phyloP scores from a whole-genome alignment of 2,888 invertebrate species.

The Andrena minutula region DNA sequence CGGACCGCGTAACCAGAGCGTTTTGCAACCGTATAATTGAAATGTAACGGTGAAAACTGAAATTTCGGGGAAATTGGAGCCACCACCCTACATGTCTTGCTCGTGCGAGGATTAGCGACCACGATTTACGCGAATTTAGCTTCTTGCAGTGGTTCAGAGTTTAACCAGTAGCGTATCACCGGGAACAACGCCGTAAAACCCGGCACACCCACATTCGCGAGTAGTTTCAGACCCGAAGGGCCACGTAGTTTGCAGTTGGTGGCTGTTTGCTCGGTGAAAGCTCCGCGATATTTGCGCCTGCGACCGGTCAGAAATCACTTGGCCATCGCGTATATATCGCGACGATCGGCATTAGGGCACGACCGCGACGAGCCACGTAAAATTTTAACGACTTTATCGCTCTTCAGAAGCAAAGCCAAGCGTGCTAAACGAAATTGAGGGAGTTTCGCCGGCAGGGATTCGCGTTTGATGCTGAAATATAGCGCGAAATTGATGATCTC shows the following conservation, averaged over 20 bases:
- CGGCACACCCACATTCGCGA: background rate
- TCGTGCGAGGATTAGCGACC: background rate
- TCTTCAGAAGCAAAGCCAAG: background rate
- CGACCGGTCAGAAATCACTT: background rate
- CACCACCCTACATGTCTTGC: too few species aligned
- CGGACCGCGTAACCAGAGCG: too few species aligned
- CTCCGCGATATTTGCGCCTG: background rate
- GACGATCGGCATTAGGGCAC: background rate
- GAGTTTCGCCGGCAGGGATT: background rate
- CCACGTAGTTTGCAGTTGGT: constrained; percentile 1
- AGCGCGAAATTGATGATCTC: background rate
- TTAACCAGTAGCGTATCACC: constrained; percentile 5
- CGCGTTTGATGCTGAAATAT: background rate
- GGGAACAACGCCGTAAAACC: constrained; percentile 11
- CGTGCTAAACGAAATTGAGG: background rate
- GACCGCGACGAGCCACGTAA: background rate
- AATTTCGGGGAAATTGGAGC: too few species aligned
- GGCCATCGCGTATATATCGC: background rate
- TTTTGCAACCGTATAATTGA: too few species aligned
- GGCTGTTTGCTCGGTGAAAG: background rate
- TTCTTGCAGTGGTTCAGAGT: constrained; percentile 1
- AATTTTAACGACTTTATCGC: background rate
- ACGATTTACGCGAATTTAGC: background rate
- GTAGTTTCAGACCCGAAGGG: background rate
- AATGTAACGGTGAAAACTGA: too few species aligned